Evolutionary conservation across 2,113 vertebrate genomes (phyloP).

Genomic region (Bubo bubo): DNA sequence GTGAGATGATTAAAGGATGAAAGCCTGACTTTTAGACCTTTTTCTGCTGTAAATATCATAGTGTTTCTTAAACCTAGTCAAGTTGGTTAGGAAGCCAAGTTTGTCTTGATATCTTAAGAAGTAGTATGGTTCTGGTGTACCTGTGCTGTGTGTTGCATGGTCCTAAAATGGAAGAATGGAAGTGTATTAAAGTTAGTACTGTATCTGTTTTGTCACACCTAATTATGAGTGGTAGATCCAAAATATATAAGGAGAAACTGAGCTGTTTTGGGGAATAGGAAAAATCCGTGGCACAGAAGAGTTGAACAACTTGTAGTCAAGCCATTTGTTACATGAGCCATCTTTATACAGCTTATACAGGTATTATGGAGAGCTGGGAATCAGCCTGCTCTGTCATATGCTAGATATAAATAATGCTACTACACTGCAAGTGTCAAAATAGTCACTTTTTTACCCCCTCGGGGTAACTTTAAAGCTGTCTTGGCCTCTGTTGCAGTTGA

Average conservation of each 20-base stretch:
- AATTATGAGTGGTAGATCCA: neutral
- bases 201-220: neutral
- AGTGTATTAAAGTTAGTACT: neutral
- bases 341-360: neutral
- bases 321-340: neutral
- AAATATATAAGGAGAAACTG: neutral
- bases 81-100: neutral
- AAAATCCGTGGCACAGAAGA: neutral
- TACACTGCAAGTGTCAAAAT: neutral
- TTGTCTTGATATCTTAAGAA: neutral
- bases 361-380: neutral
- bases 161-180: neutral
- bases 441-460: fast-evolving
- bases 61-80: neutral
- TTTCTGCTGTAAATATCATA: neutral
- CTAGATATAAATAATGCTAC: neutral
- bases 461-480: neutral
- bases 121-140: neutral
- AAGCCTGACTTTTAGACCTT: neutral
- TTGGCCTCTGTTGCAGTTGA: conserved; percentile 79
- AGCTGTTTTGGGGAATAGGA: neutral
- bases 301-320: neutral
- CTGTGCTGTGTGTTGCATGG: neutral
- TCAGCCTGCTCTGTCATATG: neutral
- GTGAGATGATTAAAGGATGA: neutral